A percentile compares a stretch with the other conserved stretches of the same genome.
These are phyloP conservation scores for Sitophilus oryzae DNA, from an alignment of 1,140 invertebrate genomes.

Conservation along the genomic window DNA sequence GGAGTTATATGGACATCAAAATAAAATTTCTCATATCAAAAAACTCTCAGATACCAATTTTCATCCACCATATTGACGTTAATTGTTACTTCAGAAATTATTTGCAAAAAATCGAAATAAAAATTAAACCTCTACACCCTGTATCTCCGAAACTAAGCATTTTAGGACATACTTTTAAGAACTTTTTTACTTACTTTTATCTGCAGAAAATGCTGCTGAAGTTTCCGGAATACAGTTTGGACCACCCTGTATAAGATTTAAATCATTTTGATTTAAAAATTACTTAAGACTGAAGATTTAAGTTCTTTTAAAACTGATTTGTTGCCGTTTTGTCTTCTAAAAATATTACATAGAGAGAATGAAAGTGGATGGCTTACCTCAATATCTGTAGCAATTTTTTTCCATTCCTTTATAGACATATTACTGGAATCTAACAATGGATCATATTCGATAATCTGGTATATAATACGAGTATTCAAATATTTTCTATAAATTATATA, in stretches of 20 bases:
- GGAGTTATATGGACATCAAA: too few relatives aligned
- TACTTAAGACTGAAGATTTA: not conserved
- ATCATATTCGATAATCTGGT: constrained; percentile 82
- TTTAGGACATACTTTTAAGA: too few relatives aligned
- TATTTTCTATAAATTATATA: not conserved
- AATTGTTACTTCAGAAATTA: too few relatives aligned
- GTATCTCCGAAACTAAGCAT: too few relatives aligned
- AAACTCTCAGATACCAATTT: too few relatives aligned
- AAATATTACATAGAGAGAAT: too few relatives aligned
- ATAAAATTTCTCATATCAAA: too few relatives aligned
- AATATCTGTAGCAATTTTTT: constrained; percentile 80
- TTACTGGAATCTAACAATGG: constrained; percentile 87
- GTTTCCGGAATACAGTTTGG: not conserved
- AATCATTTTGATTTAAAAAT: not conserved
- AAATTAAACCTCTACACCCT: too few relatives aligned
- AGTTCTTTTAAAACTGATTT: not conserved
- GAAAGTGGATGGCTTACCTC: constrained; percentile 52
- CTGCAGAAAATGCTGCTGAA: not conserved
- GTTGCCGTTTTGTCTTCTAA: too few relatives aligned
- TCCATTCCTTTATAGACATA: constrained; percentile 89
- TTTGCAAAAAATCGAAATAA: too few relatives aligned
- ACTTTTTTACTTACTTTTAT: not conserved
- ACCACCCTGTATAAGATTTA: not conserved
- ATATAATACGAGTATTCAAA: constrained; percentile 41
- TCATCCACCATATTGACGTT: too few relatives aligned